A percentile compares a stretch with the other conserved stretches of the same genome.
Conservation (phyloP, 2,888 invertebrate species). For the Xestia rhomboidea region DNA sequence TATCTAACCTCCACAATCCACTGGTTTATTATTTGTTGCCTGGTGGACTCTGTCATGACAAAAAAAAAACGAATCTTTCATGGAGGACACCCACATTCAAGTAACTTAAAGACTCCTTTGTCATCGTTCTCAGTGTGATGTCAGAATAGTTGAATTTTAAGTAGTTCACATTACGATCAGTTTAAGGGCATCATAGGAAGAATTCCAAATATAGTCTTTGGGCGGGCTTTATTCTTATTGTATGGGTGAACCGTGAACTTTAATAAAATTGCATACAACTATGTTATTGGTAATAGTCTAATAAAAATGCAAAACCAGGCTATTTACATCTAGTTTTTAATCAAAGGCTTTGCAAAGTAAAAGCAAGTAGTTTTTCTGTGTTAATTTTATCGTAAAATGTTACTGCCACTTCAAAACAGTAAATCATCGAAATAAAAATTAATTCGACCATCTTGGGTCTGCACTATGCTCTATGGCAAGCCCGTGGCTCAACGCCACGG, state of each 20-base stretch:
- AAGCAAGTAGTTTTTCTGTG: background rate
- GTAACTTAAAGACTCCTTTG: background rate
- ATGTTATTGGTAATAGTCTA: background rate
- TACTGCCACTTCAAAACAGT: slow-evolving; percentile 17
- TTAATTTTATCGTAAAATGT: slow-evolving; percentile 11
- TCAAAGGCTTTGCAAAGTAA: slow-evolving; percentile 1
- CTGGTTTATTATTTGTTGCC: background rate
- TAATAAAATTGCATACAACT: background rate
- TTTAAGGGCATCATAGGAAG: no score
- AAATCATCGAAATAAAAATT: background rate
- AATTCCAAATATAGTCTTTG: no score
- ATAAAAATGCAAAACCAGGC: background rate
- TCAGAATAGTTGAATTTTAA: background rate
- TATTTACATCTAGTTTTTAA: background rate
- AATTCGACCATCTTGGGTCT: background rate
- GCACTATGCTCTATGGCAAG: background rate
- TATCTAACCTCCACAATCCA: background rate
- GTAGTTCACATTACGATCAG: no score
- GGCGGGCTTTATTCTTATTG: no score
- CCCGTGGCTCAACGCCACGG: no score
- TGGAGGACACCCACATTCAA: no score
- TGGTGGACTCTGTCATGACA: no score
- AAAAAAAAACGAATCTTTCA: no score
- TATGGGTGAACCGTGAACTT: background rate
- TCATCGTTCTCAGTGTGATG: background rate